These are phyloP conservation scores for Umimayanthus kanabou DNA, from an alignment of 92 coral and sea anemone species.

Conservation along the genomic window DNA sequence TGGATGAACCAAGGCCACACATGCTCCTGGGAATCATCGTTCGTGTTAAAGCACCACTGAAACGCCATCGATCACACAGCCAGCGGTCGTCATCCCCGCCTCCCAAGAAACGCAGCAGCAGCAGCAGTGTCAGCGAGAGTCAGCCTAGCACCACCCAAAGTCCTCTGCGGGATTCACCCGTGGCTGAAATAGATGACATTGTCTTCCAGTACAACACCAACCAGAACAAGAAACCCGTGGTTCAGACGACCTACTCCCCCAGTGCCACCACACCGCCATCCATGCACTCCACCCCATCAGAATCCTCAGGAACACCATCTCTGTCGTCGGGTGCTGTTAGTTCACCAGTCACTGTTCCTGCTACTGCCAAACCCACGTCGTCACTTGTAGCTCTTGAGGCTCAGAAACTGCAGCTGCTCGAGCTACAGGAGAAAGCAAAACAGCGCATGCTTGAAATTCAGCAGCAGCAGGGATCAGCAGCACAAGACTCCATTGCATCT, in stretches of 20 bases:
- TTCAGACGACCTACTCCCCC: conserved; percentile 49
- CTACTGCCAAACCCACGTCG: neutral
- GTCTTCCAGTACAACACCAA: conserved; percentile 85
- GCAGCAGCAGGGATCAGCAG: conserved; percentile 32
- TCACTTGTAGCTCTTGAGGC: conserved; percentile 52
- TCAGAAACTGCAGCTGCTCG: conserved; percentile 64
- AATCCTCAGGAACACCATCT: conserved; percentile 62
- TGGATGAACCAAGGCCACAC: conserved; percentile 97
- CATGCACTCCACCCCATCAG: conserved; percentile 63
- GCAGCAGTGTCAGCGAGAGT: conserved; percentile 58
- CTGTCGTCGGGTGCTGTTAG: conserved; percentile 44
- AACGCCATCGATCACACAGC: conserved; percentile 84
- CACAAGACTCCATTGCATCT: conserved; percentile 1
- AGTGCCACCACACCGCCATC: conserved; percentile 59
- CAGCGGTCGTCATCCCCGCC: conserved; percentile 78
- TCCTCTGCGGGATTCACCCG: conserved; percentile 81
- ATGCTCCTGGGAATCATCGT: conserved; percentile 93
- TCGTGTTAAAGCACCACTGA: conserved; percentile 71
- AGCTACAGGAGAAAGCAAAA: conserved; percentile 65
- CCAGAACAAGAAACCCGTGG: conserved; percentile 67
- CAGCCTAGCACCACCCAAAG: conserved; percentile 53
- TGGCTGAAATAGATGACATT: conserved; percentile 93
- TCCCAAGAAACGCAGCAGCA: conserved; percentile 67
- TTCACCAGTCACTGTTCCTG: conserved; percentile 23
- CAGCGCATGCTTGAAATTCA: conserved; percentile 62